Evolutionary conservation across 2,888 invertebrate species (phyloP).

Genomic region (Xestobium rufovillosum): DNA sequence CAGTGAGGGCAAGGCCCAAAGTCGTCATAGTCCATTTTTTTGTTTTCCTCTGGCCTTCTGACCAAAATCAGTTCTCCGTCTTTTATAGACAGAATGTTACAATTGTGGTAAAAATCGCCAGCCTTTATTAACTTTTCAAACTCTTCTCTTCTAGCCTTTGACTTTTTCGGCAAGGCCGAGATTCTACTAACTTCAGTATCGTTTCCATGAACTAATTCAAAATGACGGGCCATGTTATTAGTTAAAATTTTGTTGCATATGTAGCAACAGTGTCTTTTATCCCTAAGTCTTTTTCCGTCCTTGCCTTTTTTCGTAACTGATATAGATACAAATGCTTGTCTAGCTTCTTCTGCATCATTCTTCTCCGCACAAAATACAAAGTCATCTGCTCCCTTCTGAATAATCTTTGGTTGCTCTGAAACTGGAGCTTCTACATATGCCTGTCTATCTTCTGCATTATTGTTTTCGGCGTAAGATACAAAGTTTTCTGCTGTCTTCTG

Average conservation of each 20-base stretch:
- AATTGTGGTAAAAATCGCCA: constrained; percentile 1
- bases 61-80: constrained; percentile 16
- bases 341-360: too few species aligned
- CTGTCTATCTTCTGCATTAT: too few species aligned
- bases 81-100: constrained; percentile 18
- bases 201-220: not conserved
- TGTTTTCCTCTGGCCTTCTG: constrained; percentile 14
- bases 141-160: not conserved
- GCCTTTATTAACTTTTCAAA: not conserved
- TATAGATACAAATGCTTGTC: too few species aligned
- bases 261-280: not conserved
- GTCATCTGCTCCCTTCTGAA: too few species aligned
- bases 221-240: not conserved
- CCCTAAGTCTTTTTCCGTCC: not conserved
- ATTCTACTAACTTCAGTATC: not conserved
- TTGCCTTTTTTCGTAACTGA: too few species aligned
- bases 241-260: not conserved
- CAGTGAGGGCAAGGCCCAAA: not conserved
- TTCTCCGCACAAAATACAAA: too few species aligned
- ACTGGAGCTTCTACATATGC: too few species aligned
- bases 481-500: too few species aligned
- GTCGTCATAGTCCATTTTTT: constrained; percentile 6
- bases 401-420: too few species aligned
- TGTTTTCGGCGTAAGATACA: too few species aligned
- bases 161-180: not conserved